phyloP scores from a whole-genome alignment of 1,140 invertebrate species.

The Eriosoma lanigerum region DNA sequence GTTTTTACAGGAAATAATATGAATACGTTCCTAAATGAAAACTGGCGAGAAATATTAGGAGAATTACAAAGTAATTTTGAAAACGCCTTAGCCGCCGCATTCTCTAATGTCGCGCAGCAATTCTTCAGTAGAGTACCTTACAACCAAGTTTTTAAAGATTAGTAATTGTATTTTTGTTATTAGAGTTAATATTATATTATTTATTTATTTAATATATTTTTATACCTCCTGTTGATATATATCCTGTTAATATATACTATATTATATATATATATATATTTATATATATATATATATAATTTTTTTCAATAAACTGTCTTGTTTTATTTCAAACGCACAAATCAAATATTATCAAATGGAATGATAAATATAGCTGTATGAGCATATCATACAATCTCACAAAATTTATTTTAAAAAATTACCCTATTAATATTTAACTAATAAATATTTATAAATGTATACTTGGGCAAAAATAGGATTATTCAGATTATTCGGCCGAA shows the following conservation, averaged over 20 bases:
- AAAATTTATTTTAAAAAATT: no score
- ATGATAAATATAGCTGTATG: no score
- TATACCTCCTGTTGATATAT: not conserved
- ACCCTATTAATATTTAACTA: no score
- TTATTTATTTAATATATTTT: not conserved
- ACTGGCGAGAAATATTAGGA: conserved; percentile 61
- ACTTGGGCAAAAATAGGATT: no score
- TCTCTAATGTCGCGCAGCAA: conserved; percentile 59
- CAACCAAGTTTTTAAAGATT: conserved; percentile 52
- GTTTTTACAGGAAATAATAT: conserved; percentile 57
- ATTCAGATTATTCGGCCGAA: no score
- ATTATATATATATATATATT: not conserved
- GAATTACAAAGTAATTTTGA: conserved; percentile 61
- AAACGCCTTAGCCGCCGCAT: conserved; percentile 60
- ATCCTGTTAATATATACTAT: conserved; percentile 15
- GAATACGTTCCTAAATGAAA: conserved; percentile 65
- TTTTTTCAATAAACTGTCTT: conserved; percentile 13
- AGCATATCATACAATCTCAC: no score
- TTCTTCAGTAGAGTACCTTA: conserved; percentile 60
- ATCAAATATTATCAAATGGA: no score
- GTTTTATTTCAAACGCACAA: not conserved
- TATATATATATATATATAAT: not conserved
- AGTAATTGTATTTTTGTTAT: not conserved
- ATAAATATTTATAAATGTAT: no score
- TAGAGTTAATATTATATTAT: not conserved